These are phyloP conservation scores for Stenoptilia bipunctidactyla DNA, from an alignment of 2,888 invertebrate genomes.

Conservation along the genomic window DNA sequence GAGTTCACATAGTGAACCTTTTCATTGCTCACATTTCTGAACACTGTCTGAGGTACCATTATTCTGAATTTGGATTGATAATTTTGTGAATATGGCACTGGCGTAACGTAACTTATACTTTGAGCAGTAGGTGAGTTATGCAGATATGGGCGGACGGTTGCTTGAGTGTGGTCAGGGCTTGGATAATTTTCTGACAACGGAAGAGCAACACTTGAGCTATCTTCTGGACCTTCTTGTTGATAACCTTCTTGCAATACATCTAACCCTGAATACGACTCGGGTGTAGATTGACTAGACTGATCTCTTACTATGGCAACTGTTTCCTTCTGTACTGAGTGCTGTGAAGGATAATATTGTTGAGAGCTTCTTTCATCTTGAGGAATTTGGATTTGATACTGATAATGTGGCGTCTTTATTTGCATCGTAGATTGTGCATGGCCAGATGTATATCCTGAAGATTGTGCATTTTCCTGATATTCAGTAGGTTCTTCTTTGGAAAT, in stretches of 20 bases:
- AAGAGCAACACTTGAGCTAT: slow-evolving; percentile 31
- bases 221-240: slow-evolving; percentile 35
- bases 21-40: slow-evolving; percentile 37
- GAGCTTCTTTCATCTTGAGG: slow-evolving; percentile 11
- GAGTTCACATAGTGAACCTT: slow-evolving; percentile 56
- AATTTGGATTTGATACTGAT: slow-evolving; percentile 11
- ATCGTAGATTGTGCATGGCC: not conserved
- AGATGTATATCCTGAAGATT: slow-evolving; percentile 15
- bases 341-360: slow-evolving; percentile 28
- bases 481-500: slow-evolving; percentile 16
- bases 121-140: slow-evolving; percentile 33
- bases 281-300: slow-evolving; percentile 24
- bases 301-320: slow-evolving; percentile 28
- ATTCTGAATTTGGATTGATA: slow-evolving; percentile 50
- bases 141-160: slow-evolving; percentile 55
- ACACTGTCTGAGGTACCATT: slow-evolving; percentile 56
- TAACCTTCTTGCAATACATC: slow-evolving; percentile 31
- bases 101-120: slow-evolving; percentile 55
- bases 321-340: slow-evolving; percentile 28
- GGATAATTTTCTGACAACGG: slow-evolving; percentile 71
- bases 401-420: slow-evolving; percentile 8
- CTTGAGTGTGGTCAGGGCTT: slow-evolving; percentile 68
- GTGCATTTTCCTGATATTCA: slow-evolving; percentile 11
- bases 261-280: slow-evolving; percentile 14
- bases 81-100: slow-evolving; percentile 42